Percentiles rank a stretch among this genome's conserved stretches.
These are phyloP conservation scores for Falco berigora DNA, from an alignment of 2,797 vertebrate species.

Conservation along the genomic window DNA sequence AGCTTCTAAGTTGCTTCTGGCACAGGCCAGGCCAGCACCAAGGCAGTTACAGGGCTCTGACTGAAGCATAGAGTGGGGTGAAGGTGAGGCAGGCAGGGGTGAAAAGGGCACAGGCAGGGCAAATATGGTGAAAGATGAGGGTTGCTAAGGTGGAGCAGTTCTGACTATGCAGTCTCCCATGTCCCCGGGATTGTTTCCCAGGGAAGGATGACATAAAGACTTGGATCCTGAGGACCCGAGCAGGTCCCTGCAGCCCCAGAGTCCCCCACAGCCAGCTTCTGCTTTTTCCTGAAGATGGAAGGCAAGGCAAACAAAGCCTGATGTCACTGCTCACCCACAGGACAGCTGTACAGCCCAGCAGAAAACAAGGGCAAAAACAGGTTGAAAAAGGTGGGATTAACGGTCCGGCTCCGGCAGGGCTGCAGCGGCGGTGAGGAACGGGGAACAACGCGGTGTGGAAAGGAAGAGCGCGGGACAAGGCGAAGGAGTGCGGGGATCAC, in stretches of 20 bases:
- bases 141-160: neutral
- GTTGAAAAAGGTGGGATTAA: fast-evolving
- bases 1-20: neutral
- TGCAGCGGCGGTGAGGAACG: neutral
- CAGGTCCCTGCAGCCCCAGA: too few relatives aligned
- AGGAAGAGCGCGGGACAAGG: neutral
- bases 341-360: fast-evolving
- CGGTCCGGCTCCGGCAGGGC: too few relatives aligned
- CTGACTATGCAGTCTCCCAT: neutral
- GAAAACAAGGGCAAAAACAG: neutral
- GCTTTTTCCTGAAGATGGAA: neutral
- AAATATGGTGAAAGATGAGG: neutral
- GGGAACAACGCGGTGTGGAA: fast-evolving
- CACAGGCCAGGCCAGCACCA: neutral
- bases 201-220: neutral
- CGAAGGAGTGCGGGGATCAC: fast-evolving
- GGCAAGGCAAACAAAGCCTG: fast-evolving
- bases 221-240: neutral
- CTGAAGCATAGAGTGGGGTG: neutral
- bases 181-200: neutral
- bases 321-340: fast-evolving
- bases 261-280: too few relatives aligned
- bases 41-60: neutral
- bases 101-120: neutral
- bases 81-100: neutral